Base-by-base conservation (phyloP, 1,140 invertebrate genomes). In the Drosophila fuyamai region DNA sequence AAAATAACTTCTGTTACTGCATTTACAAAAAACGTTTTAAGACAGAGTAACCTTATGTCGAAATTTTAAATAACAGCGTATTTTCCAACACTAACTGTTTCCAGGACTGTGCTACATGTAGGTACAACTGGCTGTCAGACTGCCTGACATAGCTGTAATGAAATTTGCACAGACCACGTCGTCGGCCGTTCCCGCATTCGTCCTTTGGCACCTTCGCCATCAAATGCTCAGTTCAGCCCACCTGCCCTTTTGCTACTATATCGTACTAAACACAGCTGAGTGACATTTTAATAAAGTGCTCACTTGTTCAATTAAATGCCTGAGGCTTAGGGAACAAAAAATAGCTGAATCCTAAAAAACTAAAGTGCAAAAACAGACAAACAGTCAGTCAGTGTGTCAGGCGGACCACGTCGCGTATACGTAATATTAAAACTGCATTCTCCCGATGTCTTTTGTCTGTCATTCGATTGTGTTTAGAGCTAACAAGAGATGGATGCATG, bases 211-310 rank as follows among this genome's bases (percentile, higher is more conserved):
- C 18, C 61, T 18, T n/a, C 38, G 13, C 38, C 46, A 16, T 14
- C 47, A 10, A 27, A 32, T 38, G 10, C 29, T 41, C 41, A 41
- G 54, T 32, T 36, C 16, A 53, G 7, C 29, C 1, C 41, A 74
- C 46, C 36, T 35, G 44, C 7, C 0, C 23, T 40, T 44, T 36
- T 13, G 18, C 1, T 32, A 16, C 55, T 63, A 56, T 43, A 63
- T 43, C 14, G 46, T 46, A 36, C 79, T 75, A 79, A 88, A 76
- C 63, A 74, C 84, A 38, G 79, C 81, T 89, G 84, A 89, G 84
- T 88, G 84, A 88, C 84, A 89, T 88, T 88, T 88, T 88, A 88
- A 88, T 88, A 83, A 89, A 89, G 84, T 89, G 84, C 80, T 89
- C 84, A 88, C 80, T 88, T 76, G 84, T 88, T 88, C 84, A 88